These are phyloP conservation scores for Egretta garzetta DNA, from an alignment of 2,113 vertebrate genomes.

Conservation along the genomic window DNA sequence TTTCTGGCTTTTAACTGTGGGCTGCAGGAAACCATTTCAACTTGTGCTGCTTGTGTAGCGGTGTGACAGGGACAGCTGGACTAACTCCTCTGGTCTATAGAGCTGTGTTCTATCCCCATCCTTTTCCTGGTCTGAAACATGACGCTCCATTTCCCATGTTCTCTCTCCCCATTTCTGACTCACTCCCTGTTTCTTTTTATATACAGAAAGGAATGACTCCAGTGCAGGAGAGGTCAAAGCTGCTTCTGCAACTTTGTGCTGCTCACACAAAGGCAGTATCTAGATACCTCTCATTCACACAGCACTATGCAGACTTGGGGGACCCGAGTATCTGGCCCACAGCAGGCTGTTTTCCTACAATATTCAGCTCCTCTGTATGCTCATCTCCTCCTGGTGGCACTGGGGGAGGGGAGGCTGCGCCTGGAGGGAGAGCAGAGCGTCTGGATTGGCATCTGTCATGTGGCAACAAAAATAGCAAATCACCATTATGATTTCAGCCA, in stretches of 20 bases:
- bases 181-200: constrained; percentile 18
- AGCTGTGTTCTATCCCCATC: neutral
- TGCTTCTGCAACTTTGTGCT: neutral
- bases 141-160: constrained; percentile 6
- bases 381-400: neutral
- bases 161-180: neutral
- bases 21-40: neutral
- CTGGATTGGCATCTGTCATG: neutral
- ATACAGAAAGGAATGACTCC: neutral
- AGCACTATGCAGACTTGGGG: neutral
- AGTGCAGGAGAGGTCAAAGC: constrained; percentile 2
- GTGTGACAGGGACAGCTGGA: neutral
- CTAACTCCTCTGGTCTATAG: neutral
- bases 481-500: neutral
- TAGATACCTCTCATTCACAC: neutral
- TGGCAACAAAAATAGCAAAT: neutral
- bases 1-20: neutral
- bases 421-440: neutral
- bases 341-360: neutral
- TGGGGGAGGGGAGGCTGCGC: neutral
- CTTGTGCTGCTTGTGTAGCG: neutral
- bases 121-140: constrained; percentile 9
- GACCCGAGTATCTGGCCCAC: neutral
- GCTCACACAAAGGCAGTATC: fast-evolving
- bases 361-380: neutral